Conservation (phyloP, 30 jellyfish, hydroid and myxozoan genomes). For the Hydractinia echinata region DNA sequence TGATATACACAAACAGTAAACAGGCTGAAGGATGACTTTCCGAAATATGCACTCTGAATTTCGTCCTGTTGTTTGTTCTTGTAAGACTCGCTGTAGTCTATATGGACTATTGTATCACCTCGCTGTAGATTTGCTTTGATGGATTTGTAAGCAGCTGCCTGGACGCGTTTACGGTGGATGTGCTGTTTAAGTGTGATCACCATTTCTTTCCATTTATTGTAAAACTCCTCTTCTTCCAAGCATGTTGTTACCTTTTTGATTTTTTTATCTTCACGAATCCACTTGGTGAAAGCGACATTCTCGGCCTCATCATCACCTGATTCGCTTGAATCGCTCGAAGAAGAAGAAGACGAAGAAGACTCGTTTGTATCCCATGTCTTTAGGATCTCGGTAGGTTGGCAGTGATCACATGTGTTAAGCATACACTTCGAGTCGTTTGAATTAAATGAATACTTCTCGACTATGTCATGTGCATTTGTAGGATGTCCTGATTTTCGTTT, state of each 20-base stretch:
- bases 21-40: conserved; percentile 1
- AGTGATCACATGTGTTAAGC: not conserved
- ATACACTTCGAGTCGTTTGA: not conserved
- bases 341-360: too few relatives aligned
- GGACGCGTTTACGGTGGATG: conserved; percentile 38
- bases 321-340: too few relatives aligned
- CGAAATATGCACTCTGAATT: not conserved
- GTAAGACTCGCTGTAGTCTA: not conserved
- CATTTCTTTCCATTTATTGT: not conserved
- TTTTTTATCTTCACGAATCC: not conserved
- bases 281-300: not conserved
- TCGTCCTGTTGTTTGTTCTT: not conserved
- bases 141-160: not conserved
- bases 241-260: not conserved
- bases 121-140: not conserved
- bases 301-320: not conserved
- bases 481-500: conserved; percentile 4
- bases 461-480: conserved; percentile 7
- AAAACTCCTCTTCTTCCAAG: not conserved
- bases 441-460: conserved; percentile 3
- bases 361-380: conserved; percentile 17
- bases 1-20: not conserved
- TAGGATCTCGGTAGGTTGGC: not conserved
- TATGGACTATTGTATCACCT: not conserved
- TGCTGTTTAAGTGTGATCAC: conserved; percentile 27